Conservation (phyloP, 2,888 invertebrate species). For the Ctena decussata region DNA sequence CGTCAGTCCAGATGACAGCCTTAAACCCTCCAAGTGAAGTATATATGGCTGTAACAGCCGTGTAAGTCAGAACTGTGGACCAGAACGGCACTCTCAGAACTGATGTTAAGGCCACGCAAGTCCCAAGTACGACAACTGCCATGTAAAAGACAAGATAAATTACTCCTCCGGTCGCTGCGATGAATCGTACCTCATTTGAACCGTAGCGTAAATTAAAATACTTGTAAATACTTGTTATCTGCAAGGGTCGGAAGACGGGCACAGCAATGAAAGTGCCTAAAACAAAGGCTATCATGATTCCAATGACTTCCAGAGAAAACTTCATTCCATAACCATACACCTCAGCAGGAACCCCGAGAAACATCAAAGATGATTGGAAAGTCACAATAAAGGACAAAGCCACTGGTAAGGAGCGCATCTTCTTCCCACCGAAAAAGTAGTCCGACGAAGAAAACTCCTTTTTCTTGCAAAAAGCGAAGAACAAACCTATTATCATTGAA, state of each 20-base stretch:
- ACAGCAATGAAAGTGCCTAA: conserved; percentile 23
- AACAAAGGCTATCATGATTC: conserved; percentile 5
- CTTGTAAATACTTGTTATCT: conserved; percentile 37
- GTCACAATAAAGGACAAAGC: conserved; percentile 49
- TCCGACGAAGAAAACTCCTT: conserved; percentile 1
- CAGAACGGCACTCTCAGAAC: conserved; percentile 43
- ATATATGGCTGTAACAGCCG: conserved; percentile 34
- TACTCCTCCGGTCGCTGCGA: conserved; percentile 24
- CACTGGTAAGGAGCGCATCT: conserved; percentile 21
- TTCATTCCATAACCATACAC: conserved; percentile 35
- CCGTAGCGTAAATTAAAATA: conserved; percentile 39
- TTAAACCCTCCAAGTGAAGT: conserved; percentile 48
- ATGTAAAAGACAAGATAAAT: conserved; percentile 44
- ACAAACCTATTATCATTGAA: neutral
- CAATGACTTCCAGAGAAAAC: neutral
- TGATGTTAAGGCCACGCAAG: conserved; percentile 29
- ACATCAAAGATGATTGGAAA: conserved; percentile 54
- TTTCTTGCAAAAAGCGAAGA: conserved; percentile 7
- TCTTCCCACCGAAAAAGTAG: conserved; percentile 41
- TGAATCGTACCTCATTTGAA: conserved; percentile 29
- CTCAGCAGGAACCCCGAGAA: conserved; percentile 37
- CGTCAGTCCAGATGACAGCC: conserved; percentile 54
- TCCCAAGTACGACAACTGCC: conserved; percentile 40
- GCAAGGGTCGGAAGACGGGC: conserved; percentile 42
- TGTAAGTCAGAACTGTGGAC: conserved; percentile 35